phyloP scores from a whole-genome alignment of 2,888 invertebrate genomes.

The Nudaria mundana region DNA sequence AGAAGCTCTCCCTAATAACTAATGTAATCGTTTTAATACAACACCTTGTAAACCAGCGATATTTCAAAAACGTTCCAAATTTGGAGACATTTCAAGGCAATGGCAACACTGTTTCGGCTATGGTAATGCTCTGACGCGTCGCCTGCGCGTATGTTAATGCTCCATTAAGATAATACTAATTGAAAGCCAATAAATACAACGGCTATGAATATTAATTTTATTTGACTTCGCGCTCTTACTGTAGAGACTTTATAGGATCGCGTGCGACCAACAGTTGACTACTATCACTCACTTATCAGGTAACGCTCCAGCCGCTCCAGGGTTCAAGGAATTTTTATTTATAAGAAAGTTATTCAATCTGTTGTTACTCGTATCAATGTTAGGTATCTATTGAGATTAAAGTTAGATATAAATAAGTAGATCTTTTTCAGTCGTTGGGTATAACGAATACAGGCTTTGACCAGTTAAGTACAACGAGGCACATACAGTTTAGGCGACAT shows the following conservation, averaged over 20 bases:
- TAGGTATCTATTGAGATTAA: too few relatives aligned
- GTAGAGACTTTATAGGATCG: slow-evolving; percentile 47
- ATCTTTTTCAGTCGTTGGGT: too few relatives aligned
- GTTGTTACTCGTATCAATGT: slow-evolving; percentile 13
- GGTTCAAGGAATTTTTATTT: slow-evolving; percentile 11
- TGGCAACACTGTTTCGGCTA: slow-evolving; percentile 57
- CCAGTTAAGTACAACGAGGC: too few relatives aligned
- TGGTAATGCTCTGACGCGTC: slow-evolving; percentile 62
- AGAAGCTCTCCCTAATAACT: too few relatives aligned
- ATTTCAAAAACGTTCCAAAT: slow-evolving; percentile 10
- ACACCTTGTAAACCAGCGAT: too few relatives aligned
- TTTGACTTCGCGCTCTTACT: slow-evolving; percentile 64
- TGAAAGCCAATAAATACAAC: slow-evolving; percentile 82
- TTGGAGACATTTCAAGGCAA: slow-evolving; percentile 5
- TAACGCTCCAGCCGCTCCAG: slow-evolving; percentile 16
- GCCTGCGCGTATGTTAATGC: slow-evolving; percentile 77
- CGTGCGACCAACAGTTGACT: slow-evolving; percentile 51
- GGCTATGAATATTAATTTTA: slow-evolving; percentile 81
- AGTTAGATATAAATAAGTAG: too few relatives aligned
- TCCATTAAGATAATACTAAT: slow-evolving; percentile 82
- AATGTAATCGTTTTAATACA: too few relatives aligned
- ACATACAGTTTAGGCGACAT: too few relatives aligned
- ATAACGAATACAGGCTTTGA: too few relatives aligned
- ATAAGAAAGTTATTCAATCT: slow-evolving; percentile 18
- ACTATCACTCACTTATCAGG: slow-evolving; percentile 5